Evolutionary conservation across 2,797 vertebrate species (phyloP), one percentile per base, ranked within the genome.

Genomic region (Poliocrania exsul): DNA sequence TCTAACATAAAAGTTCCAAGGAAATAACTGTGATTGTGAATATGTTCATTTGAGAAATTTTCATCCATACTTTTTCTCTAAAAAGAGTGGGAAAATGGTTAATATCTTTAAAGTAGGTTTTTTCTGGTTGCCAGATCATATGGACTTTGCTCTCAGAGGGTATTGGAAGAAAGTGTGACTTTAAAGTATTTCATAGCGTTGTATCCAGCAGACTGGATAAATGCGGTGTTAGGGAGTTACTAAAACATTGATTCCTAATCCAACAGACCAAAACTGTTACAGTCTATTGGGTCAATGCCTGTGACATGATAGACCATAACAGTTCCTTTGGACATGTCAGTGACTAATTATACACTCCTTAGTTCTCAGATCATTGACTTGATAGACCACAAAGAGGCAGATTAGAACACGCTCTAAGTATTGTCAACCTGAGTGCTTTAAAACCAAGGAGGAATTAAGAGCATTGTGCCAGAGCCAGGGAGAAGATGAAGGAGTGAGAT

Each of bases 291-390:
- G 94, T 86, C 88, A 88, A 37, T 73, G 67, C 79, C 92, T 87
- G 81, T 81, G 89, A 97, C 66, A 82, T 75, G 93, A 93, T 42
- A 94, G 94, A 64, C 85, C 93, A 54, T 86, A 95, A 95, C 75
- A 92, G 93, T 47, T 97, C 93, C 95, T 97, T 78, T 95, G 97
- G 94, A 96, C 88, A 29, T 97, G 95, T 95, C 96, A 79, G 70
- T 65, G 67, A 67, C 94, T 97, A 96, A 97, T 97, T 97, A 95
- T 40, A 88, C 81, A 81, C 89, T 86, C 49, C 8, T 67, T 70
- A 20, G 44, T 93, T 86, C 89, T 84, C 96, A 97, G 93, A 89
- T 96, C 96, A 90, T 95, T 97, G 96, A 38, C 85, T 95, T 92
- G 88, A 95, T 96, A 78, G 94, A 79, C 89, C 92, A 74, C 92